phyloP scores from a whole-genome alignment of 2,113 vertebrate genomes.

The Scatophagus argus region DNA sequence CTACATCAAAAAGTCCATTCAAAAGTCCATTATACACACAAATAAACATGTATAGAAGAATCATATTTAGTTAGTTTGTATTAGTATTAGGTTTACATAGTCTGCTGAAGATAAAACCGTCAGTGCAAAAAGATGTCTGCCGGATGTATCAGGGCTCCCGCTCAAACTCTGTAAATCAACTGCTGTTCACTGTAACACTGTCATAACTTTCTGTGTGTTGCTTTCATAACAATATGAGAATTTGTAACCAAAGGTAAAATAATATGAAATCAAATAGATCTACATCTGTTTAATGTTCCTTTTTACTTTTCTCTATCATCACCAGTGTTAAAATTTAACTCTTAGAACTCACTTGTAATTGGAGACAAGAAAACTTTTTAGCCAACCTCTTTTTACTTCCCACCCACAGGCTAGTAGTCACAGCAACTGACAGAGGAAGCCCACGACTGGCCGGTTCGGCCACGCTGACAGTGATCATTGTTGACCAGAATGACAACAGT shows the following conservation, averaged over 20 bases:
- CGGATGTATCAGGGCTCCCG: no score
- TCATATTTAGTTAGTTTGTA: slow-evolving; percentile 29
- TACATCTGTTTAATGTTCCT: not conserved
- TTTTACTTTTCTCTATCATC: not conserved
- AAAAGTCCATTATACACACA: not conserved
- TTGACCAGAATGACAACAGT: slow-evolving; percentile 97
- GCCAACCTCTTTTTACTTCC: slow-evolving; percentile 6
- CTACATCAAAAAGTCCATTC: not conserved
- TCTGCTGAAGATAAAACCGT: slow-evolving; percentile 18
- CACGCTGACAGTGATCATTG: slow-evolving; percentile 93
- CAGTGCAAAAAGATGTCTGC: slow-evolving; percentile 8
- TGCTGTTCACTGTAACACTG: slow-evolving; percentile 3
- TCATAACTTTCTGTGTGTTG: not conserved
- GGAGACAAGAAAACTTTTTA: not conserved
- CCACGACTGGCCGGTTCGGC: slow-evolving; percentile 92
- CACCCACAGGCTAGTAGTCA: slow-evolving; percentile 89
- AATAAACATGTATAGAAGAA: slow-evolving; percentile 9
- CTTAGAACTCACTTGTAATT: no score
- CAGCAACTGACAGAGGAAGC: slow-evolving; percentile 93
- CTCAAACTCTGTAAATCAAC: slow-evolving; percentile 19
- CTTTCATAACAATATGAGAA: not conserved
- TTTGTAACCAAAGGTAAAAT: no score
- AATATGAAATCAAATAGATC: not conserved
- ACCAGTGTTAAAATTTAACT: not conserved
- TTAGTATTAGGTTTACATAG: slow-evolving; percentile 43